phyloP scores from a whole-genome alignment of 2,888 invertebrate species.

The Melinopterus prodromus region DNA sequence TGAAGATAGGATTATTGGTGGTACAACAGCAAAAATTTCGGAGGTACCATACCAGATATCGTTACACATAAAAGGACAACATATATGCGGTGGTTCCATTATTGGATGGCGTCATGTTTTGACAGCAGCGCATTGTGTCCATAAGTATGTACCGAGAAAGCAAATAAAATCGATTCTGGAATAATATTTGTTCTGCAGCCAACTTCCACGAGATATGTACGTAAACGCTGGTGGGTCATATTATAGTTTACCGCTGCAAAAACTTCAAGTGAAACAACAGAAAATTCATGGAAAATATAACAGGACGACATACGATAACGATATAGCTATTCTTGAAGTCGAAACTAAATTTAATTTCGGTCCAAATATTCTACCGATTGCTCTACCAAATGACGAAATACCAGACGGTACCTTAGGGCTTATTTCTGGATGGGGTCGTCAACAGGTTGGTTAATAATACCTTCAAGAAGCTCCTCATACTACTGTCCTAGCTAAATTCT shows the following conservation, averaged over 20 bases:
- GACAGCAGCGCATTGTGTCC: slow-evolving; percentile 64
- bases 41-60: slow-evolving; percentile 67
- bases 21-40: slow-evolving; percentile 61
- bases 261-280: slow-evolving; percentile 61
- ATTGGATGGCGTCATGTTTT: slow-evolving; percentile 62
- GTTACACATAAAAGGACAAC: slow-evolving; percentile 60
- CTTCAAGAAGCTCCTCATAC: too few relatives aligned
- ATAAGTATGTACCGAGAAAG: slow-evolving; percentile 42
- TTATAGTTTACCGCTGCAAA: slow-evolving; percentile 63
- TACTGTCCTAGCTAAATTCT: background rate
- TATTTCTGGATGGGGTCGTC: slow-evolving; percentile 32
- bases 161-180: background rate
- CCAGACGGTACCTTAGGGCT: background rate
- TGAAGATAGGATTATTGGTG: slow-evolving; percentile 60
- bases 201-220: background rate
- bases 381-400: slow-evolving; percentile 34
- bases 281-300: slow-evolving; percentile 62
- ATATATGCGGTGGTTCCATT: slow-evolving; percentile 66
- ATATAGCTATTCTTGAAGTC: slow-evolving; percentile 62
- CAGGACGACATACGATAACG: slow-evolving; percentile 62
- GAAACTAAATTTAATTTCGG: slow-evolving; percentile 53
- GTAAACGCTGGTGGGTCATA: slow-evolving; percentile 64
- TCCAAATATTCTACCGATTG: slow-evolving; percentile 59
- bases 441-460: too few relatives aligned
- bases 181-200: slow-evolving; percentile 9